Base-by-base conservation (phyloP, 2,113 vertebrate genomes). In the Onychostruthus taczanowskii region DNA sequence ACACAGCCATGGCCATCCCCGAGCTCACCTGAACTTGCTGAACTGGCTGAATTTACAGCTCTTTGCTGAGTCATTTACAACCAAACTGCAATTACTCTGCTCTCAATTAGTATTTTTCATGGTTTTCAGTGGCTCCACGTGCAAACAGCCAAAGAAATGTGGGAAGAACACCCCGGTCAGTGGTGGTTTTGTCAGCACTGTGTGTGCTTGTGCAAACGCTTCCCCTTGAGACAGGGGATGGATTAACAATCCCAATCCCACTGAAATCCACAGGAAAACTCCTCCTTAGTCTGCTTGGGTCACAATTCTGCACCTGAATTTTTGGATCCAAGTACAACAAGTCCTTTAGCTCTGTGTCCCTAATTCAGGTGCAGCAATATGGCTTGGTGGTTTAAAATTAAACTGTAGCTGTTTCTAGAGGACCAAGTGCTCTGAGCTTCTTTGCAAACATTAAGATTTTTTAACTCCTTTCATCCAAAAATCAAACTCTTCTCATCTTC, bases 1-100 rank as follows among this genome's bases (percentile, higher is more conserved):
- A 0, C 2, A 13, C 1, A 41, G 56, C 6, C 68, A 19, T 2
- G 2, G 33, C 46, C 41, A 7, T 13, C 23, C 21, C 44, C 0
- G 16, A 13, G 2, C 55, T 39, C 9, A 19, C 33, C 50, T 37
- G 41, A 30, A 8, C 17, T 2, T 6, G 8, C 62, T 6, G 41
- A 59, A 35, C n/a, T 24, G 37, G 58, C 24, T 37, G 58, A 27
- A 37, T 61, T 61, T 37, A 19, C 67, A 4, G 59, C 7, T 2
- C 68, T 73, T 47, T 44, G 50, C 74, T 35, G 64, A 30, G 16
- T 16, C 30, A 68, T 47, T 12, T 33, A 39, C 69, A 44, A 21
- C 79, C 66, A 14, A 50, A 47, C 50, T 35, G 23, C 73, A 73
- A 39, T 13, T 12, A 8, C 37, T 74, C 39, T 16, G 37, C 78